A percentile compares a stretch with the other conserved stretches of the same genome.
These are phyloP conservation scores for Branchinecta lindahli DNA, from an alignment of 1,140 invertebrate species.

Conservation along the genomic window DNA sequence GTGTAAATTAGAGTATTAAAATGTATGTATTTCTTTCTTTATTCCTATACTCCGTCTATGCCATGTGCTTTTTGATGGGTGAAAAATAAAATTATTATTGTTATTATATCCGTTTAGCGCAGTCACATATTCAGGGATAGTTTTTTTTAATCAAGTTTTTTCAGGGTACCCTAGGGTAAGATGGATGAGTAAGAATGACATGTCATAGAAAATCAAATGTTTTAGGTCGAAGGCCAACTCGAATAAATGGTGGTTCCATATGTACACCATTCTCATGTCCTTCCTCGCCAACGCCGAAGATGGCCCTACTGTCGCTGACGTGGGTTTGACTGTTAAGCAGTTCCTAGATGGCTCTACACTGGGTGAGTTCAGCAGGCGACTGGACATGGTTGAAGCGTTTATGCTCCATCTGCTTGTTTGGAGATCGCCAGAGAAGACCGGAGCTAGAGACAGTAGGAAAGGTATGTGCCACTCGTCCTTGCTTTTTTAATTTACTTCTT, in stretches of 20 bases:
- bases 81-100: too few relatives aligned
- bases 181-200: too few relatives aligned
- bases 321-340: constrained; percentile 40
- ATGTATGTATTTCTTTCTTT: too few relatives aligned
- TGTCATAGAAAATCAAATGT: background rate
- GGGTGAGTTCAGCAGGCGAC: constrained; percentile 60
- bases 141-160: too few relatives aligned
- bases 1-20: too few relatives aligned
- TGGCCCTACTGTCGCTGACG: constrained; percentile 32
- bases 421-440: constrained; percentile 31
- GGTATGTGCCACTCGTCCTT: background rate
- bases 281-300: constrained; percentile 28
- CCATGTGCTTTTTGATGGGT: too few relatives aligned
- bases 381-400: constrained; percentile 61
- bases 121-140: too few relatives aligned
- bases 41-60: too few relatives aligned
- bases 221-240: constrained; percentile 37
- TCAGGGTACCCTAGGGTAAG: too few relatives aligned
- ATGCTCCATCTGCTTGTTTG: constrained; percentile 51
- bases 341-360: constrained; percentile 72
- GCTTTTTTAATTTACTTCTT: too few relatives aligned
- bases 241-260: constrained; percentile 76
- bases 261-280: constrained; percentile 51
- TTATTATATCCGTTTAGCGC: too few relatives aligned
- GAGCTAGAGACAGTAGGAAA: constrained; percentile 22